Conservation (phyloP, 2,113 vertebrate species). For the Hemichromis elongatus region DNA sequence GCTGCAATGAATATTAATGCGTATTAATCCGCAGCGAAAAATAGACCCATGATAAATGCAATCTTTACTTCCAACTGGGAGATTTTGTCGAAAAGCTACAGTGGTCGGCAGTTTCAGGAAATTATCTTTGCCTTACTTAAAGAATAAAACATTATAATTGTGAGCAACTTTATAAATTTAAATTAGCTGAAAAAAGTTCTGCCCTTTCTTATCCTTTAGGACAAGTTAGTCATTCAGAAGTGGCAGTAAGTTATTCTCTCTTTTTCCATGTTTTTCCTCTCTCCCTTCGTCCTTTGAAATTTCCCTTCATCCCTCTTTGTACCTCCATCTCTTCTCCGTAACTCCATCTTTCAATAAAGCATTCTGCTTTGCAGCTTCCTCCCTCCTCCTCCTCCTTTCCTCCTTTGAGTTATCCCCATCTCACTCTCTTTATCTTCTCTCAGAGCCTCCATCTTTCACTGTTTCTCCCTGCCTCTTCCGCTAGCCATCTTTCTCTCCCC, state of each 20-base stretch:
- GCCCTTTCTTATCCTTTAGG: not conserved
- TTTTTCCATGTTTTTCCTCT: not conserved
- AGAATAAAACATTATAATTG: not conserved
- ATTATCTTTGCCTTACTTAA: not conserved
- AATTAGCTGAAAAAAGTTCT: not conserved
- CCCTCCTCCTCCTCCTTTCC: not conserved
- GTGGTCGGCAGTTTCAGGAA: not conserved
- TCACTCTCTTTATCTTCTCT: constrained; percentile 37
- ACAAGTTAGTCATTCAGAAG: not conserved
- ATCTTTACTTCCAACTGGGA: not conserved
- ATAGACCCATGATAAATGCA: not conserved
- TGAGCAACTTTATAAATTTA: not conserved
- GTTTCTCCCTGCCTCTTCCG: constrained; percentile 25
- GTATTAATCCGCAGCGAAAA: not conserved
- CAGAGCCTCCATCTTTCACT: constrained; percentile 28
- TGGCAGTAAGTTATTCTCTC: not conserved
- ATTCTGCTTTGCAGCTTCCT: constrained; percentile 13
- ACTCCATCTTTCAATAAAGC: constrained; percentile 26
- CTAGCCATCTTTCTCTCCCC: constrained; percentile 17
- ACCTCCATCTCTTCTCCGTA: not conserved
- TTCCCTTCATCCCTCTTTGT: not conserved
- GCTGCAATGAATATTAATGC: not conserved
- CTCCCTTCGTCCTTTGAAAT: not conserved
- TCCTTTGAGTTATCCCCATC: constrained; percentile 25
- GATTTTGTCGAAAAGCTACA: not conserved